These are phyloP conservation scores for Halcyon leucocephala DNA, from an alignment of 2,797 vertebrate genomes.

Conservation along the genomic window DNA sequence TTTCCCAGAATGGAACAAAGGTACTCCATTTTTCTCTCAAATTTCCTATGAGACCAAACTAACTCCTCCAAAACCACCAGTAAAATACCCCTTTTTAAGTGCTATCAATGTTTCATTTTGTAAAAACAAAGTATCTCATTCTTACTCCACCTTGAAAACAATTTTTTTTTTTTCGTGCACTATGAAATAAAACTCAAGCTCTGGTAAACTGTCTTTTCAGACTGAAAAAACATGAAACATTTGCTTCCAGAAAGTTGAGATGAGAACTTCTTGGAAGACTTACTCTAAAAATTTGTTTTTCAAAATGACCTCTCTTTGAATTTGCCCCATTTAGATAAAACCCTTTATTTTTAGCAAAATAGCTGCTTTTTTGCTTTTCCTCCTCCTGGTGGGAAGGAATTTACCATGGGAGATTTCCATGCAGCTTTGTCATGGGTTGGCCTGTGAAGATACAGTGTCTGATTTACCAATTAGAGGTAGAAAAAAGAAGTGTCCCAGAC, in stretches of 20 bases:
- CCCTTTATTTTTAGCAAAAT: background rate
- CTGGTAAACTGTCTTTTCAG: background rate
- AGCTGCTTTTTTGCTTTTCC: too few relatives aligned
- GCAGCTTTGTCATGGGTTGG: background rate
- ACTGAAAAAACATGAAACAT: background rate
- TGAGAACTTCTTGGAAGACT: background rate
- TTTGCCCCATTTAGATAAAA: background rate
- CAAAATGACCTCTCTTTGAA: background rate
- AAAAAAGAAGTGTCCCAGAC: background rate
- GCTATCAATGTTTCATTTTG: background rate
- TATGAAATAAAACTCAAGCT: background rate
- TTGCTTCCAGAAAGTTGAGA: background rate
- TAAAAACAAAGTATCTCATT: background rate
- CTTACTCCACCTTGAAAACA: background rate
- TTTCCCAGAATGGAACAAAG: background rate
- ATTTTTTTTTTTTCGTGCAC: background rate
- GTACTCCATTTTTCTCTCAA: background rate
- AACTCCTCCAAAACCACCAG: rapidly evolving
- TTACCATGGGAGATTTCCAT: background rate
- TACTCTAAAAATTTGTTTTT: background rate
- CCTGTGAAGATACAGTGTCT: background rate
- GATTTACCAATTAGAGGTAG: background rate
- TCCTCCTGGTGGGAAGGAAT: background rate
- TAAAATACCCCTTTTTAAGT: background rate
- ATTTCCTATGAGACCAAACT: background rate